Percentiles rank a stretch among this genome's conserved stretches.
These are phyloP conservation scores for Panthera tigris DNA, from an alignment of 2,113 vertebrate species.

Conservation along the genomic window DNA sequence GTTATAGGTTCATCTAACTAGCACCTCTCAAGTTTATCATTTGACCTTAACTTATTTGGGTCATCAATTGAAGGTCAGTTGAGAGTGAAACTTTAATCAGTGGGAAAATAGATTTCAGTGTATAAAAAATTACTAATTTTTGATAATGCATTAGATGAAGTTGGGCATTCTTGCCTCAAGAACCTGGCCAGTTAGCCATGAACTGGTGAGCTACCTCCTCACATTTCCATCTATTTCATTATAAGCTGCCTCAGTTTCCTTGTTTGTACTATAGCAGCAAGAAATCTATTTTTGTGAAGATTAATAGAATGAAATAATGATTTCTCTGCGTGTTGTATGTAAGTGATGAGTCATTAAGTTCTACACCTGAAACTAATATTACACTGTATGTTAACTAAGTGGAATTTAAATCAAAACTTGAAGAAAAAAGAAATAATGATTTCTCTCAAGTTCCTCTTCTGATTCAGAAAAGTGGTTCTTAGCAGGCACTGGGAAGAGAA, in stretches of 20 bases:
- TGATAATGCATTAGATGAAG: neutral
- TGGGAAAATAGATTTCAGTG: neutral
- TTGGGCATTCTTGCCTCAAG: neutral
- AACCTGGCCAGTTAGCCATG: neutral
- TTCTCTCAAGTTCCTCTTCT: conserved; percentile 4
- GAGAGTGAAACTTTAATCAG: neutral
- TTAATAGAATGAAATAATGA: neutral
- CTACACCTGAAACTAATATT: neutral
- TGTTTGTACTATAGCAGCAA: neutral
- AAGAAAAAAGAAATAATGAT: neutral
- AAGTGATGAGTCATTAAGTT: neutral
- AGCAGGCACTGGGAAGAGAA: neutral
- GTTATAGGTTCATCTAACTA: neutral
- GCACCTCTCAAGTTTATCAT: neutral
- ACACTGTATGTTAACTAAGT: neutral
- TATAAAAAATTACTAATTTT: neutral
- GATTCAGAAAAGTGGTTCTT: neutral
- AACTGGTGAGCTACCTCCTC: neutral
- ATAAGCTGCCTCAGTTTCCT: neutral
- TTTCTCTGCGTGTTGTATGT: neutral
- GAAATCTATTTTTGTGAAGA: neutral
- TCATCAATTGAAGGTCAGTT: neutral
- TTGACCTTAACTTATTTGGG: neutral
- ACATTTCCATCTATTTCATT: neutral
- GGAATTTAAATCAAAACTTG: neutral